phyloP scores from a whole-genome alignment of 2,888 invertebrate species.

The Papilio protenor region DNA sequence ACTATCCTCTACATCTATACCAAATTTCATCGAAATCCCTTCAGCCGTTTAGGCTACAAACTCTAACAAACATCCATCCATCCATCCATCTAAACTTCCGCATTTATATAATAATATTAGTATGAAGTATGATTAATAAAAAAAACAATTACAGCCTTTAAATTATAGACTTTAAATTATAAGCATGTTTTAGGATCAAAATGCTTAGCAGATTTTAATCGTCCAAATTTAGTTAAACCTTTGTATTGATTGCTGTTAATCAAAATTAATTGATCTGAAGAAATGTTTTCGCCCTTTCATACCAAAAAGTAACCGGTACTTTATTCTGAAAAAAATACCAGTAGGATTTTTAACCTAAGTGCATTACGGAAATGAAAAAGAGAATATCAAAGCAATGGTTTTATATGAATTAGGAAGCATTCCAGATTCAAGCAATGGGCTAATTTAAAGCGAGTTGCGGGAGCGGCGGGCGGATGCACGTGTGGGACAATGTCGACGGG shows the following conservation, averaged over 20 bases:
- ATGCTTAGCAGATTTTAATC: too few species aligned
- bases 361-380: conserved; percentile 15
- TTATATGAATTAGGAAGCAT: conserved; percentile 24
- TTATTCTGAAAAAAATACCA: neutral
- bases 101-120: too few species aligned
- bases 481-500: conserved; percentile 70
- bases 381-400: conserved; percentile 6
- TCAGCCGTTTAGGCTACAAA: too few species aligned
- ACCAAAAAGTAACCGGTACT: neutral
- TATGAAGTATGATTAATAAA: too few species aligned
- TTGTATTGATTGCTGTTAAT: too few species aligned
- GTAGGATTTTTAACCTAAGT: neutral
- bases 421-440: conserved; percentile 37
- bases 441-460: conserved; percentile 74
- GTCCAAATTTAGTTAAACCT: neutral
- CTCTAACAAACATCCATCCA: too few species aligned
- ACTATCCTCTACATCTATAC: too few species aligned
- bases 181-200: too few species aligned
- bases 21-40: too few species aligned
- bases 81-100: too few species aligned
- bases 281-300: neutral
- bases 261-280: neutral
- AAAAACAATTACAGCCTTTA: too few species aligned
- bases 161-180: too few species aligned
- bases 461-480: conserved; percentile 80